These are phyloP conservation scores for Amblyjoppa fuscipennis DNA, from an alignment of 2,888 invertebrate genomes.

Conservation along the genomic window DNA sequence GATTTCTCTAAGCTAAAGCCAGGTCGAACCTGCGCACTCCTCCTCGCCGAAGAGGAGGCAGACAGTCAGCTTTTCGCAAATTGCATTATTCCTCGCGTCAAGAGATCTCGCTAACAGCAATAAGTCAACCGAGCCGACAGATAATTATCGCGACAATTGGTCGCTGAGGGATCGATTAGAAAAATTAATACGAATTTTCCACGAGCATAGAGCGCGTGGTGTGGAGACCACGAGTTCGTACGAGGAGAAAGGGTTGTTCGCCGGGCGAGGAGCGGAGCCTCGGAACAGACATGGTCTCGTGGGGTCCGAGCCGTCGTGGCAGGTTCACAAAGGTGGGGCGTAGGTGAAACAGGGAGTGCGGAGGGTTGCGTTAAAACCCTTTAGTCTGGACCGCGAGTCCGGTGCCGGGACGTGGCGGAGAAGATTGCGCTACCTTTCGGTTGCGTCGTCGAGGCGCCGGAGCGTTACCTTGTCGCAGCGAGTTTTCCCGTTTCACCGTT, in stretches of 20 bases:
- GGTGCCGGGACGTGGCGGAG: constrained; percentile 47
- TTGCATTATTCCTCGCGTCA: background rate
- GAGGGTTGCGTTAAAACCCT: constrained; percentile 79
- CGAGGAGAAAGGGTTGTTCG: constrained; percentile 27
- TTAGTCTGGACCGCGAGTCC: constrained; percentile 83
- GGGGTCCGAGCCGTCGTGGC: constrained; percentile 59
- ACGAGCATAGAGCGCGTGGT: constrained; percentile 14
- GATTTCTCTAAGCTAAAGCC: background rate
- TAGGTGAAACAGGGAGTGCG: constrained; percentile 26
- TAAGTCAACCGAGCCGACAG: background rate
- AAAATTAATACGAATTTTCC: constrained; percentile 43
- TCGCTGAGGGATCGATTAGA: constrained; percentile 23
- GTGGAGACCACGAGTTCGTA: constrained; percentile 12
- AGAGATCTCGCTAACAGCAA: background rate
- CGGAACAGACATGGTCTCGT: constrained; percentile 61
- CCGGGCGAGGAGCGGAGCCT: constrained; percentile 28
- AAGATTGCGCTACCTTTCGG: constrained; percentile 45
- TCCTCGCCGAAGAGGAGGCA: background rate
- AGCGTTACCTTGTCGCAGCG: constrained; percentile 39
- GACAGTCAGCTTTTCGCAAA: background rate
- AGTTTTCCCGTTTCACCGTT: constrained; percentile 67
- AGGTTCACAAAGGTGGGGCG: constrained; percentile 64
- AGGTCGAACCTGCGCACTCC: background rate
- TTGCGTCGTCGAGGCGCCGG: constrained; percentile 47
- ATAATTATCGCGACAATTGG: constrained; percentile 9